Evolutionary conservation across 2,797 vertebrate species (phyloP).

Genomic region (Sarcoramphus papa): DNA sequence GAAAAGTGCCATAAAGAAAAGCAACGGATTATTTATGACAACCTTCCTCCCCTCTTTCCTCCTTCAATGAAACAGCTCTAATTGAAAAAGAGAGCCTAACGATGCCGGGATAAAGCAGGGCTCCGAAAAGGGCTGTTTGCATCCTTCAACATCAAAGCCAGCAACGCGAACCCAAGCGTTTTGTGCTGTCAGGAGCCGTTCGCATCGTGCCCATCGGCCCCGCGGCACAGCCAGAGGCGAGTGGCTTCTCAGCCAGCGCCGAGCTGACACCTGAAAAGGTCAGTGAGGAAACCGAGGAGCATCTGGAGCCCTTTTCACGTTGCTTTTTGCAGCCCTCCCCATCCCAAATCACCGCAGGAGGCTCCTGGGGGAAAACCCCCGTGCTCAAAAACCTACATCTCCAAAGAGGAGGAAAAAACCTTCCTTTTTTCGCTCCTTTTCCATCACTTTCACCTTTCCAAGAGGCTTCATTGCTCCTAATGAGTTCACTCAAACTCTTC

Average conservation of each 20-base stretch:
- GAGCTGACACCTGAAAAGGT: not conserved
- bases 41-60: too few relatives aligned
- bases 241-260: not conserved
- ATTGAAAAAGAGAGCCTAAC: not conserved
- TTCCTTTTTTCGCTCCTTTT: not conserved
- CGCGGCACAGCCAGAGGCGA: not conserved
- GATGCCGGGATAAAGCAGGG: not conserved
- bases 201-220: not conserved
- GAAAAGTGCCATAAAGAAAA: not conserved
- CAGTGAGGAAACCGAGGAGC: not conserved
- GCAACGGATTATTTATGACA: not conserved
- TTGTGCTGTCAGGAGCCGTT: not conserved
- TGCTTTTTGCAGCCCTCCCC: not conserved
- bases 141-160: not conserved
- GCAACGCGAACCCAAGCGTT: not conserved
- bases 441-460: not conserved
- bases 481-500: not conserved
- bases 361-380: not conserved
- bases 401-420: not conserved
- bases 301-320: not conserved
- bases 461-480: not conserved
- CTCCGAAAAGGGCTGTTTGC: not conserved
- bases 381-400: not conserved
- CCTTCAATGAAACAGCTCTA: not conserved
- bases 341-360: not conserved